A percentile compares a stretch with the other conserved stretches of the same genome.
These are phyloP conservation scores for Macroramphosus scolopax DNA, from an alignment of 2,797 vertebrate genomes.

Conservation along the genomic window DNA sequence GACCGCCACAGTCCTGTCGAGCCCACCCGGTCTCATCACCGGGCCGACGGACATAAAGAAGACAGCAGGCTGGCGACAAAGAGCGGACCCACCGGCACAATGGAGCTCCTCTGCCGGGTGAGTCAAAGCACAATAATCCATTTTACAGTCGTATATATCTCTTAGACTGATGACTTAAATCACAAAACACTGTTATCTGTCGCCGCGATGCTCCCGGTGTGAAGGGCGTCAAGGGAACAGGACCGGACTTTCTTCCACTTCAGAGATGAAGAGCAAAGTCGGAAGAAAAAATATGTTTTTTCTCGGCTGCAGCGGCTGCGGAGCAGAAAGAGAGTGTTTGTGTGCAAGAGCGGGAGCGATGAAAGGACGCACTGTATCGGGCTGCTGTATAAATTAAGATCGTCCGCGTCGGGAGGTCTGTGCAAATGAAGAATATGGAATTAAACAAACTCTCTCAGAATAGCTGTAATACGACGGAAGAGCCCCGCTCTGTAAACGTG, in stretches of 20 bases:
- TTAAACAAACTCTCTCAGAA: too few species aligned
- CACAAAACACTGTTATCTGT: not conserved
- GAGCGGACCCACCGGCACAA: conserved; percentile 15
- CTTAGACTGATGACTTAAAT: not conserved
- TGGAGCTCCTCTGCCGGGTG: conserved; percentile 43
- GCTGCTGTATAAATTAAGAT: too few species aligned
- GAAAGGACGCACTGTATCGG: conserved; percentile 47
- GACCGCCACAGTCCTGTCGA: not conserved
- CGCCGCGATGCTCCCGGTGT: conserved; percentile 23
- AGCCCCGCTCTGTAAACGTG: too few species aligned
- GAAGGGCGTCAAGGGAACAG: conserved; percentile 16
- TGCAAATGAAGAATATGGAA: too few species aligned
- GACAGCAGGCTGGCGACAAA: conserved; percentile 22
- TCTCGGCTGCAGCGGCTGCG: not conserved
- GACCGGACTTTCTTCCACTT: conserved; percentile 16
- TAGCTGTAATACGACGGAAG: too few species aligned
- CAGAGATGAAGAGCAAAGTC: not conserved
- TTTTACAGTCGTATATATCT: not conserved
- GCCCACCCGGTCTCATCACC: conserved; percentile 43
- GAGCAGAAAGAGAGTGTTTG: conserved; percentile 8
- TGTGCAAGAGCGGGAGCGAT: conserved; percentile 8
- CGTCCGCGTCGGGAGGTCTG: too few species aligned
- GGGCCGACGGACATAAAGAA: conserved; percentile 15
- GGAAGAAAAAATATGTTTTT: not conserved
- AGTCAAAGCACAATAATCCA: not conserved